Evolutionary conservation across 2,113 vertebrate species (phyloP).

Genomic region (Gavialis gangeticus): DNA sequence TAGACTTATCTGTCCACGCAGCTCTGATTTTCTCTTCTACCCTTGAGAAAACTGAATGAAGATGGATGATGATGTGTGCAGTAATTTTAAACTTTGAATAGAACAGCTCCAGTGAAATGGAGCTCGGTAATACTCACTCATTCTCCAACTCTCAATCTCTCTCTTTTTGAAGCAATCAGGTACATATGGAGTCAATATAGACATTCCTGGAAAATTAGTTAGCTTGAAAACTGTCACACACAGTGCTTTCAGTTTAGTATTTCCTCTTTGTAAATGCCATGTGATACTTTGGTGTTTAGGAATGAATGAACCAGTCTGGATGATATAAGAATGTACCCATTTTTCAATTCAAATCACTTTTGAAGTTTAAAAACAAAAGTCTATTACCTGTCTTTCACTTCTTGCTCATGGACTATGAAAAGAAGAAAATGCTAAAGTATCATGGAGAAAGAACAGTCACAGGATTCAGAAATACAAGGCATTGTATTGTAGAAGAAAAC

Average conservation of each 20-base stretch:
- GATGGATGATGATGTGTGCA: neutral
- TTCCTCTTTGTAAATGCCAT: too few relatives aligned
- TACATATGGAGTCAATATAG: neutral
- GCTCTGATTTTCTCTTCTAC: neutral
- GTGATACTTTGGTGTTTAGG: too few relatives aligned
- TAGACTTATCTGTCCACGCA: neutral
- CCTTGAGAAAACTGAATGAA: neutral
- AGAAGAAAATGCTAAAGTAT: neutral
- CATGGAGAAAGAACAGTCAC: neutral
- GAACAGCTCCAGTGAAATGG: neutral
- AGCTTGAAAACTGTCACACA: neutral
- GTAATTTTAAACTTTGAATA: neutral
- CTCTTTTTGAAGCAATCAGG: neutral
- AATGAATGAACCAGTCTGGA: too few relatives aligned
- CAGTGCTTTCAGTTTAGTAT: too few relatives aligned
- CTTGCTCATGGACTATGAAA: neutral
- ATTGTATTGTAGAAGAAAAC: too few relatives aligned
- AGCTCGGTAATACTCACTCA: neutral
- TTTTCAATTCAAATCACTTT: neutral
- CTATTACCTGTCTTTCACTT: neutral
- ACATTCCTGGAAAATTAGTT: neutral
- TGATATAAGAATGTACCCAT: neutral
- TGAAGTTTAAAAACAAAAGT: neutral
- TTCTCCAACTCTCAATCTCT: neutral
- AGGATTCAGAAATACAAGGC: too few relatives aligned